These are phyloP conservation scores for Drosophila falleni DNA, from an alignment of 2,888 invertebrate genomes.

Conservation along the genomic window DNA sequence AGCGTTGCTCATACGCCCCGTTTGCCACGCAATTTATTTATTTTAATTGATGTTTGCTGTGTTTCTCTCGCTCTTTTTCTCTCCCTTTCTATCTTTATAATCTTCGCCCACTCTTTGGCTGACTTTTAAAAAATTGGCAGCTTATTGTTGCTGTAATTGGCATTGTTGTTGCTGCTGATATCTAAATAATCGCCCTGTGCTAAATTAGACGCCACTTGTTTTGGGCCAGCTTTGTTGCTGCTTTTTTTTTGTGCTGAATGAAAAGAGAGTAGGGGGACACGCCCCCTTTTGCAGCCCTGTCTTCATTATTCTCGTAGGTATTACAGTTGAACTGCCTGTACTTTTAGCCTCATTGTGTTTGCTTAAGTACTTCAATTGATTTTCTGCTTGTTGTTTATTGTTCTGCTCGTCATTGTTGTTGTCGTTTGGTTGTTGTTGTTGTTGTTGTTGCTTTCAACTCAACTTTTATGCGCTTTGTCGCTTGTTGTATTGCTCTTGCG, in stretches of 20 bases:
- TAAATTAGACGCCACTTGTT: constrained; percentile 74
- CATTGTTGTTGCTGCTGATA: constrained; percentile 61
- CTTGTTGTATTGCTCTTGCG: constrained; percentile 51
- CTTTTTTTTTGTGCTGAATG: not conserved
- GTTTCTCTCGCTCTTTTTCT: not conserved
- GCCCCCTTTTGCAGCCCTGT: not conserved
- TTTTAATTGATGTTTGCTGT: constrained; percentile 71
- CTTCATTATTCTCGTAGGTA: constrained; percentile 16
- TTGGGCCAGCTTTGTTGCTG: constrained; percentile 14
- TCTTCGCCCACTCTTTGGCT: not conserved
- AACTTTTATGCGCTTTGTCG: constrained; percentile 64
- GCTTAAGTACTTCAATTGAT: constrained; percentile 79
- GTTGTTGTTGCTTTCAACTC: constrained; percentile 34
- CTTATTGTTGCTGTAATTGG: constrained; percentile 49
- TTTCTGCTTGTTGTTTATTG: constrained; percentile 73
- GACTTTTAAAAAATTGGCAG: constrained; percentile 43
- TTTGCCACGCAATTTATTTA: constrained; percentile 77
- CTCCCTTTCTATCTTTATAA: not conserved
- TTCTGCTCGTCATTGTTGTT: constrained; percentile 26
- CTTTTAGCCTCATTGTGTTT: constrained; percentile 64
- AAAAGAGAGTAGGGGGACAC: not conserved
- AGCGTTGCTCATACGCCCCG: constrained; percentile 67
- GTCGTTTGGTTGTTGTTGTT: constrained; percentile 11
- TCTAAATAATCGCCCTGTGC: constrained; percentile 70
- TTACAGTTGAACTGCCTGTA: constrained; percentile 22